phyloP scores from a whole-genome alignment of 2,113 vertebrate species.

The Chlorocebus sabaeus region DNA sequence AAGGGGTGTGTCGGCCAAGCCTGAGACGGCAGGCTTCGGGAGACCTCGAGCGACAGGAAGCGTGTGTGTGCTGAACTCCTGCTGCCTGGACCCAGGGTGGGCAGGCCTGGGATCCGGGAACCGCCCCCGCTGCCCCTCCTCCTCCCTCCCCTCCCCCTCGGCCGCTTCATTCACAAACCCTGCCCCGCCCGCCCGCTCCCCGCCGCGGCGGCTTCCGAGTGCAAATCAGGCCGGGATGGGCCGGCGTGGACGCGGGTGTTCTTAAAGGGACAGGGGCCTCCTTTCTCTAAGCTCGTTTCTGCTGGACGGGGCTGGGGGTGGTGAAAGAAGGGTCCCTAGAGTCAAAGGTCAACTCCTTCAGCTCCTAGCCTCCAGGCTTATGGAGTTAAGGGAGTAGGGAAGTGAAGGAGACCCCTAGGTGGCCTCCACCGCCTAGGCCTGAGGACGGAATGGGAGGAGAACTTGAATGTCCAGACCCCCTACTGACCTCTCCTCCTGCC shows the following conservation, averaged over 20 bases:
- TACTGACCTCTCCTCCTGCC: not conserved
- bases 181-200: constrained; percentile 45
- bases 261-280: constrained; percentile 64
- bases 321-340: not conserved
- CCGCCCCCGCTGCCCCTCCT: constrained; percentile 29
- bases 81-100: not conserved
- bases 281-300: not conserved
- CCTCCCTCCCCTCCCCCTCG: not conserved
- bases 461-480: not conserved
- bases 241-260: constrained; percentile 31
- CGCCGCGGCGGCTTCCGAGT: not conserved
- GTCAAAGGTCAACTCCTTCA: not conserved
- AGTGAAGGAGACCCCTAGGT: not conserved
- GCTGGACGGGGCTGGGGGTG: not conserved
- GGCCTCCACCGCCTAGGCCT: not conserved
- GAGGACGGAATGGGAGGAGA: not conserved
- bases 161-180: constrained; percentile 75
- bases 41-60: not conserved
- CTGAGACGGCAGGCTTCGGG: not conserved
- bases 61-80: not conserved
- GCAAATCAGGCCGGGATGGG: not conserved
- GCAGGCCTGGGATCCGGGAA: not conserved
- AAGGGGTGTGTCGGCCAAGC: not conserved
- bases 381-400: not conserved
- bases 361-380: not conserved